Percentiles rank a stretch among this genome's conserved stretches.
These are phyloP conservation scores for Zaprionus inermis DNA, from an alignment of 1,140 invertebrate genomes.

Conservation along the genomic window DNA sequence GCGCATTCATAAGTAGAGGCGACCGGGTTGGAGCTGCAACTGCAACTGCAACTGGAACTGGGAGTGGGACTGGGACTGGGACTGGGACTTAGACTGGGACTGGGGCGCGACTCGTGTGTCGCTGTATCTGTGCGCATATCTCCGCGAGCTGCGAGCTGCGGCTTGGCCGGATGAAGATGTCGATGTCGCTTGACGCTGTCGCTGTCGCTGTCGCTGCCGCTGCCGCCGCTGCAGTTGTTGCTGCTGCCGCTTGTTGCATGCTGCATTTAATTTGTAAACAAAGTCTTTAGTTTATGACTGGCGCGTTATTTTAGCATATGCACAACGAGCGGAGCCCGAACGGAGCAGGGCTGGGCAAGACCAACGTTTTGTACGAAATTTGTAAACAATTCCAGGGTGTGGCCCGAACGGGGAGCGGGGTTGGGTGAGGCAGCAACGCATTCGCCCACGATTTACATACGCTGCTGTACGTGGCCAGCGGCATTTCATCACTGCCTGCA, in stretches of 20 bases:
- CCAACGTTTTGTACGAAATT: conserved; percentile 72
- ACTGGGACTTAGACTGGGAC: conserved; percentile 33
- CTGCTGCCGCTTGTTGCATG: conserved; percentile 74
- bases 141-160: conserved; percentile 19
- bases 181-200: conserved; percentile 60
- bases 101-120: conserved; percentile 2
- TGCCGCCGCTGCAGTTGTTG: background rate
- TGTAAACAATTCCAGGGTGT: conserved; percentile 70
- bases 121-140: conserved; percentile 49
- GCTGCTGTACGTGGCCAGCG: conserved; percentile 23
- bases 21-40: conserved; percentile 34
- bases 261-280: conserved; percentile 83
- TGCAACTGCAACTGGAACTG: conserved; percentile 32
- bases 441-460: conserved; percentile 66
- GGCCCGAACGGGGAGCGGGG: background rate
- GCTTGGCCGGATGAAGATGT: conserved; percentile 63
- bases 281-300: conserved; percentile 83
- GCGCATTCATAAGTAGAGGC: conserved; percentile 67
- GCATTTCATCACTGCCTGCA: conserved; percentile 46
- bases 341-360: background rate
- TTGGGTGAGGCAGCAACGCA: conserved; percentile 37
- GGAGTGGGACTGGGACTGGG: conserved; percentile 11
- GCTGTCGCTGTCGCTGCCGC: conserved; percentile 2
- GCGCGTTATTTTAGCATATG: conserved; percentile 79
- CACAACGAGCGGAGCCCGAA: conserved; percentile 57